Conservation (phyloP, 2,113 vertebrate genomes). For the Urocolius indicus region DNA sequence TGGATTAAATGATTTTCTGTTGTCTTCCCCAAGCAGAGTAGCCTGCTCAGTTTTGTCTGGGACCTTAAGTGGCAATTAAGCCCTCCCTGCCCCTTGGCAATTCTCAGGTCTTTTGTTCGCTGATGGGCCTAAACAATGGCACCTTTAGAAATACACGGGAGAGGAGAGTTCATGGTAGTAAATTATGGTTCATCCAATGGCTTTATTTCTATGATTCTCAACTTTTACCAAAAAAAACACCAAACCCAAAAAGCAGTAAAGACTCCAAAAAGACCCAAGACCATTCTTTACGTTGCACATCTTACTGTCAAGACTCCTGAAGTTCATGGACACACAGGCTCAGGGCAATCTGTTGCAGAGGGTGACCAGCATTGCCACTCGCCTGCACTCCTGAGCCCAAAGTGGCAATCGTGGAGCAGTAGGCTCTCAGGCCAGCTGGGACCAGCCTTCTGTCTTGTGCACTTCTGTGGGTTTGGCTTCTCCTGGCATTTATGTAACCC, state of each 20-base stretch:
- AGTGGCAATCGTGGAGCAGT: background rate
- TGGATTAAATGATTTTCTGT: too few relatives aligned
- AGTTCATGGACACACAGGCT: background rate
- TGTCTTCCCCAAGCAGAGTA: too few relatives aligned
- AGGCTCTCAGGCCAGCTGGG: background rate
- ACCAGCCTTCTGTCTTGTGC: background rate
- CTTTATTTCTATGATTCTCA: background rate
- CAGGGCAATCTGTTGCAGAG: background rate
- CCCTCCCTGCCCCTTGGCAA: too few relatives aligned
- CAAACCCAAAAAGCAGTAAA: background rate
- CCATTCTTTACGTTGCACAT: background rate
- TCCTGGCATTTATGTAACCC: background rate
- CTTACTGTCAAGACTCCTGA: background rate
- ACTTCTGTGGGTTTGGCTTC: background rate
- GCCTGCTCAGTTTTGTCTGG: too few relatives aligned
- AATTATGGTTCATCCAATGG: background rate
- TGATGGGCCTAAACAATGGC: too few relatives aligned
- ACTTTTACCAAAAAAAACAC: background rate
- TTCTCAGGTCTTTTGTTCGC: too few relatives aligned
- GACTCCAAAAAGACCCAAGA: background rate
- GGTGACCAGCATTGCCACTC: rapidly evolving
- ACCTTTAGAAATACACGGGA: constrained; percentile 20
- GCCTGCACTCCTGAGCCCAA: background rate
- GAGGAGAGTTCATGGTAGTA: background rate
- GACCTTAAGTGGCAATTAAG: too few relatives aligned